These are phyloP conservation scores for Drosophila orena DNA, from an alignment of 1,140 invertebrate genomes.

Conservation along the genomic window DNA sequence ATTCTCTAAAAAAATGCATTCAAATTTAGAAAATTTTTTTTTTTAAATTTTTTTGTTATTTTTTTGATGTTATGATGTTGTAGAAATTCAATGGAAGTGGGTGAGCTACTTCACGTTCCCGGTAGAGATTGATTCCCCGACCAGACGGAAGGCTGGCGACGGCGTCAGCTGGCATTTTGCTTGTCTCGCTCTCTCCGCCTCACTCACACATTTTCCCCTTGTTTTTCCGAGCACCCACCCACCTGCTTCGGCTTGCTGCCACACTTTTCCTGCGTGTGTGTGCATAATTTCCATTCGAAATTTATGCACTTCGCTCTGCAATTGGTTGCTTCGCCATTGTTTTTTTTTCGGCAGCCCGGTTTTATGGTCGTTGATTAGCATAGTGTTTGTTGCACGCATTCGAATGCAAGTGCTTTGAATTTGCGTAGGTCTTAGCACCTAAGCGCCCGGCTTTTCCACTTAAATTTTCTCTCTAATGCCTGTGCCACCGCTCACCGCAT, in stretches of 20 bases:
- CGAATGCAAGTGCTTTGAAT: constrained; percentile 17
- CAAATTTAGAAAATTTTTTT: too few relatives aligned
- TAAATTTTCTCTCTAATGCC: not conserved
- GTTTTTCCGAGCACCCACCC: not conserved
- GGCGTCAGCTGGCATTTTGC: constrained; percentile 4
- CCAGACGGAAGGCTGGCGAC: not conserved
- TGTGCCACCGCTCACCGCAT: not conserved
- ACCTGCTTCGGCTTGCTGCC: not conserved
- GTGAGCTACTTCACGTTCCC: constrained; percentile 7
- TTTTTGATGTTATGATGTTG: too few relatives aligned
- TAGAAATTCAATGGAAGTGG: too few relatives aligned
- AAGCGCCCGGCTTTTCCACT: not conserved
- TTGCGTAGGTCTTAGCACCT: not conserved
- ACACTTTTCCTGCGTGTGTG: constrained; percentile 2
- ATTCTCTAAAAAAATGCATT: too few relatives aligned
- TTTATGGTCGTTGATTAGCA: constrained; percentile 33
- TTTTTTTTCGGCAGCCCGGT: constrained; percentile 1
- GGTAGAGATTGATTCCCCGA: constrained; percentile 20
- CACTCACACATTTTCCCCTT: not conserved
- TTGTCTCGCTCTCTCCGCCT: not conserved
- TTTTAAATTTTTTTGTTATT: too few relatives aligned
- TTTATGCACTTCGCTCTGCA: constrained; percentile 30
- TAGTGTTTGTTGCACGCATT: constrained; percentile 21
- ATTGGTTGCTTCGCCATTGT: constrained; percentile 1
- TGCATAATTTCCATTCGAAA: constrained; percentile 29